Evolutionary conservation across 2,113 vertebrate species (phyloP).

Genomic region (Pangasianodon gigas): DNA sequence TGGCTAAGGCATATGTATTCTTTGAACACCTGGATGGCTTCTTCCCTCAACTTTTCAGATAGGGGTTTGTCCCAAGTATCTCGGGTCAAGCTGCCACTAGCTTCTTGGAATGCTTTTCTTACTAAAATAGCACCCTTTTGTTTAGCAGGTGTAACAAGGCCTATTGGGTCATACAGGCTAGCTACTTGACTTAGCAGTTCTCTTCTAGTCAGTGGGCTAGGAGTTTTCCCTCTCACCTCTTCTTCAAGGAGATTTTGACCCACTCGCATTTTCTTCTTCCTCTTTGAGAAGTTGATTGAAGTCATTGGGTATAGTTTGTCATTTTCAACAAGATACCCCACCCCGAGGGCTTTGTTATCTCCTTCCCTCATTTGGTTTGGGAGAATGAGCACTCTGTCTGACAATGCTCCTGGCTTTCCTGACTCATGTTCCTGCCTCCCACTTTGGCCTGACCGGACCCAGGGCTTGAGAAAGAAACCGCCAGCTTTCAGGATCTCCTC

Average conservation of each 20-base stretch:
- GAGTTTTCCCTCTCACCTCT: conserved; percentile 4
- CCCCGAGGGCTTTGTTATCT: conserved; percentile 44
- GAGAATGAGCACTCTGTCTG: background rate
- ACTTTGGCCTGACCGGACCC: conserved; percentile 29
- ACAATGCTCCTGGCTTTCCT: background rate
- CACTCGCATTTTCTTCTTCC: conserved; percentile 20
- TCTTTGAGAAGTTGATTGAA: conserved; percentile 45
- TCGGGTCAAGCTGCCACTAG: background rate
- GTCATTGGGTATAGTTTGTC: conserved; percentile 34
- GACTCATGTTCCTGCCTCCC: background rate
- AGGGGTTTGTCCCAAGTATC: conserved; percentile 50
- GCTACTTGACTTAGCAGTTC: conserved; percentile 45
- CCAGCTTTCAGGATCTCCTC: conserved; percentile 24
- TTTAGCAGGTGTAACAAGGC: background rate
- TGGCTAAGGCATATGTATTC: conserved; percentile 20
- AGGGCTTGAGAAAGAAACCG: conserved; percentile 6
- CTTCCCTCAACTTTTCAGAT: conserved; percentile 39
- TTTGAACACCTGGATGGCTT: conserved; percentile 26
- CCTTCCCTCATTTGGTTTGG: conserved; percentile 43
- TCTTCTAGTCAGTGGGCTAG: conserved; percentile 31
- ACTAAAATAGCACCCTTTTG: conserved; percentile 52
- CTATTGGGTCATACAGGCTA: conserved; percentile 35
- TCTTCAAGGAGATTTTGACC: background rate
- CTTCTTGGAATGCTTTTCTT: conserved; percentile 40
- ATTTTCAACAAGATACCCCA: conserved; percentile 35